Base-by-base conservation (phyloP, 2,888 invertebrate genomes). In the Aelia acuminata region DNA sequence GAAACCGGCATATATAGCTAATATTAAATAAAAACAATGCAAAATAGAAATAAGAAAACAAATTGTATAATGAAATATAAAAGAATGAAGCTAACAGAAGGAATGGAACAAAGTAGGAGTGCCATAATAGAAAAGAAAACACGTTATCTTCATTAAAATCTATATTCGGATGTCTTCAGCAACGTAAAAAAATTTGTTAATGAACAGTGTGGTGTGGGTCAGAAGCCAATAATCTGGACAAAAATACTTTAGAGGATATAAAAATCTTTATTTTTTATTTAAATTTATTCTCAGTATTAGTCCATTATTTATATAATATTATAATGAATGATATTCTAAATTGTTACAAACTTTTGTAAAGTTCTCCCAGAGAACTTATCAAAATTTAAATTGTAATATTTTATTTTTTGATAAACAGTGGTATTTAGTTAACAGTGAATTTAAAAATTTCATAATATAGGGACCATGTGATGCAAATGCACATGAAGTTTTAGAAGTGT, bases 401-500 rank as follows among this genome's bases (percentile, higher is more conserved):
- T 80, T 47, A 47, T 80, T 80, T 43, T 75, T 80, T 80, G 43
- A 80, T 43, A 20, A n/a, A 22, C 43, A n/a, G 43, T 80, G 13
- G 13, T 39, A 39, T 75, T 39, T 39, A 1, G 35, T n/a, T 3
- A 43, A 43, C 15, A 1, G 3, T 43, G 22, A 80, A 80, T 13
- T 39, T 2, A 43, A 11, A 7, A 43, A 43, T 31, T 70, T 87
- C 10, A 43, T 70, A 70, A 70, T 47, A 87, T 20, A n/a, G 87
- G 87, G 87, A 87, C 87, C 87, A 87, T 87, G 87, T 87, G 87
- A 57, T 70, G 31, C 31, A 18, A 48, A 80, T 20, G 70, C 87
- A 87, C 87, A 87, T 87, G 87, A 87, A 50, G 43, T 84, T 84
- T 50, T 49, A 39, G 13, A 39, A 35, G 10, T 39, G 13, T 15